phyloP scores from a whole-genome alignment of 2,113 vertebrate species.

The Xenopus borealis region DNA sequence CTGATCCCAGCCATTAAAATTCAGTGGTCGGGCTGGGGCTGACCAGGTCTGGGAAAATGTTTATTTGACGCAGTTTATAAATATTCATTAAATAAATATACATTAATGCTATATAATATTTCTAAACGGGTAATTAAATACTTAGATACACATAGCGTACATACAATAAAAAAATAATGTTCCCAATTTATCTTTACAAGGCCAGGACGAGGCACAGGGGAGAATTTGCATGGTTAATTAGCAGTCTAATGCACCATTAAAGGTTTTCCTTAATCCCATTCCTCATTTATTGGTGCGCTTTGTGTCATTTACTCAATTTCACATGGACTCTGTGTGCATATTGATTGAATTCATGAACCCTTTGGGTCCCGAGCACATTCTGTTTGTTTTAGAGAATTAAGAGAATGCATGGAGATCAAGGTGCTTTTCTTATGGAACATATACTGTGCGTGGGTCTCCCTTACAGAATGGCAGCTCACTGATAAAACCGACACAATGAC shows the following conservation, averaged over 20 bases:
- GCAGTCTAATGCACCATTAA: slow-evolving; percentile 44
- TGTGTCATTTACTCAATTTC: slow-evolving; percentile 43
- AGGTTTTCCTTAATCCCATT: slow-evolving; percentile 46
- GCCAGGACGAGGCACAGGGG: slow-evolving; percentile 16
- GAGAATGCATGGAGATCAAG: neutral
- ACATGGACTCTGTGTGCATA: slow-evolving; percentile 31
- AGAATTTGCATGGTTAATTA: slow-evolving; percentile 47
- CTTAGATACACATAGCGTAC: neutral
- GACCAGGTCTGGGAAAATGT: too few species aligned
- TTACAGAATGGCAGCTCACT: too few species aligned
- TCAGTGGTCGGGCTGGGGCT: too few species aligned
- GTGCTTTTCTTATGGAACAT: too few species aligned
- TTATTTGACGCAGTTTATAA: too few species aligned
- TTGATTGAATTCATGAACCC: slow-evolving; percentile 46
- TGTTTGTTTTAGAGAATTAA: too few species aligned
- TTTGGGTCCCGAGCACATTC: neutral
- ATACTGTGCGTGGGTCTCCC: too few species aligned
- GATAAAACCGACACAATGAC: too few species aligned
- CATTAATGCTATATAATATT: neutral
- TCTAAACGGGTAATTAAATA: neutral
- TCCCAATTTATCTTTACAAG: slow-evolving; percentile 36
- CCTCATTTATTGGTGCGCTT: slow-evolving; percentile 41
- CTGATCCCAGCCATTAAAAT: too few species aligned
- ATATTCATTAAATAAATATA: too few species aligned
- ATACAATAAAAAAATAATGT: slow-evolving; percentile 2